Evolutionary conservation across 2,113 vertebrate species (phyloP).

Genomic region (Tenrec ecaudatus): DNA sequence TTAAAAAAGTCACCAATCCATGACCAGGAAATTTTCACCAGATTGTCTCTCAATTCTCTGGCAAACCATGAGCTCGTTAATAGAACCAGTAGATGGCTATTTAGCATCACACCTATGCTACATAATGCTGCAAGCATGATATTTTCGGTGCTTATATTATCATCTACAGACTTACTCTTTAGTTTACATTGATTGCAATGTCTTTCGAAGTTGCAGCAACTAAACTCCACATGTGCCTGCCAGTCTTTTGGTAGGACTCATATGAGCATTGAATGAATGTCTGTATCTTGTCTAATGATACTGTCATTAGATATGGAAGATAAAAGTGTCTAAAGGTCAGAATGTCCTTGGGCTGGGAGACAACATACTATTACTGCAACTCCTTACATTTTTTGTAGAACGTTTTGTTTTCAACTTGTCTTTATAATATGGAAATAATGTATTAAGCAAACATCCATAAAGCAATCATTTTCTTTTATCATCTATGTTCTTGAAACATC

Average conservation of each 20-base stretch:
- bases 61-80: neutral
- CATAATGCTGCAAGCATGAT: neutral
- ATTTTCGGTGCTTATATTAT: neutral
- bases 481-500: neutral
- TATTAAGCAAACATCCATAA: neutral
- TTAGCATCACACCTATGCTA: neutral
- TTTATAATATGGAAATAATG: neutral
- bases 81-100: neutral
- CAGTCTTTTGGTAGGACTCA: neutral
- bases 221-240: neutral
- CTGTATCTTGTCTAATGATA: neutral
- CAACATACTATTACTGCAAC: neutral
- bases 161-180: neutral
- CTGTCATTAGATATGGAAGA: neutral
- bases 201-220: conserved; percentile 21
- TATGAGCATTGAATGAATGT: neutral
- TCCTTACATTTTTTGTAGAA: neutral
- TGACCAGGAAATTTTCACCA: neutral
- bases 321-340: neutral
- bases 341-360: neutral
- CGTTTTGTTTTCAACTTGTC: neutral
- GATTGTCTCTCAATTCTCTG: neutral
- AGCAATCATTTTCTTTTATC: conserved; percentile 6
- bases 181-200: neutral
- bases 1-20: neutral